phyloP scores from a whole-genome alignment of 2,113 vertebrate species.

The Albula glossodonta region DNA sequence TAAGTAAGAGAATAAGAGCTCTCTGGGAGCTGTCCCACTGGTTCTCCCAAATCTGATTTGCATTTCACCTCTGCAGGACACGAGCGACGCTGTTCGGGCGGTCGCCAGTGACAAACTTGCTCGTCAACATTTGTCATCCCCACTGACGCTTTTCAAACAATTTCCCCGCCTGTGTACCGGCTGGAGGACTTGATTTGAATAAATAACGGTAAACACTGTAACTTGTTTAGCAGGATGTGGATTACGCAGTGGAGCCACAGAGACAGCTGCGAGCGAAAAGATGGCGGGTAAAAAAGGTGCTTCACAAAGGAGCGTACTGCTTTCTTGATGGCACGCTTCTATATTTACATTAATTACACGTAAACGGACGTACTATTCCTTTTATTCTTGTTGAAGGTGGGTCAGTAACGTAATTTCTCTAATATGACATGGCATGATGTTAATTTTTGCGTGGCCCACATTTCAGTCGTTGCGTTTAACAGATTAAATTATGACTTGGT shows the following conservation, averaged over 20 bases:
- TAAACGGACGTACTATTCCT: too few relatives aligned
- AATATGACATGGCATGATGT: too few relatives aligned
- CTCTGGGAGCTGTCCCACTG: neutral
- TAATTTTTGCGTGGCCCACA: neutral
- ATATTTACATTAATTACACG: neutral
- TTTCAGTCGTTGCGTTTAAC: neutral
- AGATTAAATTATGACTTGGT: neutral
- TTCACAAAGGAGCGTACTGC: neutral
- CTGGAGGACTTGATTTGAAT: conserved; percentile 47
- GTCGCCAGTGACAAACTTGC: neutral
- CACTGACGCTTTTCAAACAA: conserved; percentile 24
- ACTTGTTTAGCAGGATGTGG: conserved; percentile 46
- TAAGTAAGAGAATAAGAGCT: neutral
- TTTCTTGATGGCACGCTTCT: neutral
- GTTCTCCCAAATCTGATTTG: neutral
- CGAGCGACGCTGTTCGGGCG: neutral
- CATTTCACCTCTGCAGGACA: neutral
- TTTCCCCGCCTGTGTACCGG: conserved; percentile 46
- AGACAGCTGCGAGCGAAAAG: conserved; percentile 26
- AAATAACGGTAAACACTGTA: conserved; percentile 48
- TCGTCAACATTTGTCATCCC: neutral
- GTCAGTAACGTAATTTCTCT: too few relatives aligned
- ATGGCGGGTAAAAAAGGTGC: conserved; percentile 18
- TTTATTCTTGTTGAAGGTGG: too few relatives aligned
- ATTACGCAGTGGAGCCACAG: conserved; percentile 51